These are phyloP conservation scores for Romanogobio albipinnatus DNA, from an alignment of 2,113 vertebrate species.

Conservation along the genomic window DNA sequence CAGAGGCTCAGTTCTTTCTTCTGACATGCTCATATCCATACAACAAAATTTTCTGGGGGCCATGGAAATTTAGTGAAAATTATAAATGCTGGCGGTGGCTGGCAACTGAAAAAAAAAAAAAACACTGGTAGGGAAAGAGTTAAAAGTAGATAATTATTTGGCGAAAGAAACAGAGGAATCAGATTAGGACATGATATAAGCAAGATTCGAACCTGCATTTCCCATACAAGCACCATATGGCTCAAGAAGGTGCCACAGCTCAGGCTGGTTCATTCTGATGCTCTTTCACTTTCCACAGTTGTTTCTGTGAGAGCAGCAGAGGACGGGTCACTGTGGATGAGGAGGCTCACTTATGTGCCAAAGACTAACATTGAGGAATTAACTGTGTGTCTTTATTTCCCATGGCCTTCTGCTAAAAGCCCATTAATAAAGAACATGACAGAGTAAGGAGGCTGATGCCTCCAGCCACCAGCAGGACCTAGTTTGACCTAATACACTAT, in stretches of 20 bases:
- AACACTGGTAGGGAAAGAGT: no score
- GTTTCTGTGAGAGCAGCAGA: constrained; percentile 23
- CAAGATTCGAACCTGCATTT: not conserved
- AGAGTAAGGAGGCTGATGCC: constrained; percentile 16
- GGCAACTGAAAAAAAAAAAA: no score
- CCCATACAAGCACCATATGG: not conserved
- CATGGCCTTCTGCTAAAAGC: constrained; percentile 42
- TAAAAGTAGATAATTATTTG: not conserved
- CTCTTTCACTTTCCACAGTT: not conserved
- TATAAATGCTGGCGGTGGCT: no score
- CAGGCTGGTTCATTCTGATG: not conserved
- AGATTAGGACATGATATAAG: not conserved
- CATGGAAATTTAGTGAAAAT: no score
- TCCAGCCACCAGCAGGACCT: constrained; percentile 29
- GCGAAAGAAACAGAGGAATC: not conserved
- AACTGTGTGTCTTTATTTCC: constrained; percentile 41
- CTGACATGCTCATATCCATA: no score
- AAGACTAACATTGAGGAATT: constrained; percentile 42
- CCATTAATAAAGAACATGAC: constrained; percentile 43
- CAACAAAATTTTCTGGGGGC: no score
- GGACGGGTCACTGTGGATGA: constrained; percentile 36
- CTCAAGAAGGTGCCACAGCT: not conserved
- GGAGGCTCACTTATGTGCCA: constrained; percentile 31
- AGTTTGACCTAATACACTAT: constrained; percentile 41
- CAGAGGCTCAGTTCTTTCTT: no score